These are phyloP conservation scores for Zelleria hepariella DNA, from an alignment of 2,888 invertebrate genomes.

Conservation along the genomic window DNA sequence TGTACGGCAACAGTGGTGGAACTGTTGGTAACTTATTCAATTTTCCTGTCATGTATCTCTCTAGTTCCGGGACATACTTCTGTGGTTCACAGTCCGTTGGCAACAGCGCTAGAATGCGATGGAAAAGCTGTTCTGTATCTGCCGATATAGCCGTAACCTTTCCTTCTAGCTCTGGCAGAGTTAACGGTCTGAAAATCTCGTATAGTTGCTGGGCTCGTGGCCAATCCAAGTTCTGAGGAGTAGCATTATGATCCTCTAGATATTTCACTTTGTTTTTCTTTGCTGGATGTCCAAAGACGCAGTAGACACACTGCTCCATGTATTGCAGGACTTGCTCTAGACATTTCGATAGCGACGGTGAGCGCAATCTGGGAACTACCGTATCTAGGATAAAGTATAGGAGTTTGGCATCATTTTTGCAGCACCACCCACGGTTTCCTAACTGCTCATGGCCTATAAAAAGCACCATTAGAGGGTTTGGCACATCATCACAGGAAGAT, in stretches of 20 bases:
- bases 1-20: slow-evolving; percentile 68
- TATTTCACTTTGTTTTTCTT: slow-evolving; percentile 74
- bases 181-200: slow-evolving; percentile 84
- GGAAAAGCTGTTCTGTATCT: slow-evolving; percentile 83
- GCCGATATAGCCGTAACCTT: slow-evolving; percentile 81
- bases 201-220: slow-evolving; percentile 81
- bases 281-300: slow-evolving; percentile 87
- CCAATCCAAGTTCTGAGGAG: slow-evolving; percentile 79
- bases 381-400: slow-evolving; percentile 83
- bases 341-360: slow-evolving; percentile 74
- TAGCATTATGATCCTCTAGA: slow-evolving; percentile 83
- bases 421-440: slow-evolving; percentile 83
- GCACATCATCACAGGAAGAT: slow-evolving; percentile 72
- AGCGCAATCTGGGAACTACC: slow-evolving; percentile 77
- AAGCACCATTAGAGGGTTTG: slow-evolving; percentile 81
- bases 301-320: slow-evolving; percentile 87
- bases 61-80: slow-evolving; percentile 73
- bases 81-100: slow-evolving; percentile 79
- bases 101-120: slow-evolving; percentile 77
- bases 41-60: slow-evolving; percentile 77
- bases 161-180: slow-evolving; percentile 86
- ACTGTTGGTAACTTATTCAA: slow-evolving; percentile 67
- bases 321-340: slow-evolving; percentile 81
- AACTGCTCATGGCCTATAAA: slow-evolving; percentile 89
- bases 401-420: slow-evolving; percentile 81